Evolutionary conservation across 2,888 invertebrate genomes (phyloP).

Genomic region (Ceramica pisi): DNA sequence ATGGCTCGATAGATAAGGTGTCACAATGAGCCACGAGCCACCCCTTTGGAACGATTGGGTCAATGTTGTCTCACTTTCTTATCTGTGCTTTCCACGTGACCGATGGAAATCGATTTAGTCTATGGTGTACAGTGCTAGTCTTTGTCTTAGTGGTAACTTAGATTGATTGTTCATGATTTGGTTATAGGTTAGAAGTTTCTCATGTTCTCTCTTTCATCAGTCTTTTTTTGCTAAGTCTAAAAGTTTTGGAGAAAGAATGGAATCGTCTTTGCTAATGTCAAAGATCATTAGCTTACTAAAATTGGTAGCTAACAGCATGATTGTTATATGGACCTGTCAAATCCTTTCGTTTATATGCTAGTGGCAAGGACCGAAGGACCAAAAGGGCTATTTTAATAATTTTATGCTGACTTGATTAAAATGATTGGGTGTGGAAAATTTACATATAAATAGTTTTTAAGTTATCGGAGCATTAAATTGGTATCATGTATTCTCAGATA

Average conservation of each 20-base stretch:
- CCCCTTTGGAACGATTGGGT: constrained; percentile 65
- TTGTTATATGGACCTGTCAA: neutral
- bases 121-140: neutral
- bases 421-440: constrained; percentile 43
- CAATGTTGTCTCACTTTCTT: constrained; percentile 74
- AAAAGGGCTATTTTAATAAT: constrained; percentile 20
- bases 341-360: neutral
- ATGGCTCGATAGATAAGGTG: constrained; percentile 62
- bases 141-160: neutral
- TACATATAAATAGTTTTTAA: constrained; percentile 49
- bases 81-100: constrained; percentile 71
- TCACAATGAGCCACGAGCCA: constrained; percentile 52
- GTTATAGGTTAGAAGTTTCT: no score
- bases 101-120: constrained; percentile 63
- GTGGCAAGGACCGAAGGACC: neutral
- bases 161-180: neutral
- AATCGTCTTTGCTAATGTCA: neutral
- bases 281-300: neutral
- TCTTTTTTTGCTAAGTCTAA: neutral
- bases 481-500: constrained; percentile 26
- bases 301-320: neutral
- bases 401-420: constrained; percentile 34
- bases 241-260: neutral
- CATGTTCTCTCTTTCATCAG: no score
- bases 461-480: constrained; percentile 49